Evolutionary conservation across 2,888 invertebrate genomes (phyloP), one percentile per base, ranked within the genome.

Genomic region (Spialia ferax): DNA sequence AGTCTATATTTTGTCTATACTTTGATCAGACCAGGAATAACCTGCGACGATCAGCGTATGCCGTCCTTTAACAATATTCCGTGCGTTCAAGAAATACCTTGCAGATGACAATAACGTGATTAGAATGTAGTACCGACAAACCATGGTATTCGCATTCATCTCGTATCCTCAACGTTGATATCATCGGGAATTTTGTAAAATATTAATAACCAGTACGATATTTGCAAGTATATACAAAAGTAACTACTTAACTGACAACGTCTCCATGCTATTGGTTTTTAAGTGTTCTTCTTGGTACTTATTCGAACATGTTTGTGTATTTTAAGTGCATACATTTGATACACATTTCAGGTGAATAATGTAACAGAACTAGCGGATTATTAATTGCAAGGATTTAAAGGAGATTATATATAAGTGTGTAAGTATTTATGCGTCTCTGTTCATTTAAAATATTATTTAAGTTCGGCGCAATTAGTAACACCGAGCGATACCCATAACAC

Each of bases 1-100:
- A n/a, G n/a, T n/a, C n/a, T 7, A 32, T 3, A 32, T 7, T 45
- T 45, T 45, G 15, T 5, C 22, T 22, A 22, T 5, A 20, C 5
- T 22, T 22, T 22, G 18, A 22, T 18, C 22, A 20, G n/a, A 56
- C 18, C 11, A 15, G 18, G 29, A 22, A 35, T 38, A 38, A 57
- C 15, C 45, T 3, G 11, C 45, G 8, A 15, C 7, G 45, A 45
- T 18, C 18, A 11, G 18, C 18, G 3, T 74, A 82, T 80, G 82
- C 81, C 79, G 79, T 77, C 83, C 84, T 81, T 87, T 83, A 77
- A 78, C 88, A 85, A 88, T 88, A 90, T 88, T 86, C 85, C 82
- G 82, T 82, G 79, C 79, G 75, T 82, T 83, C 82, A 76, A 85
- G 86, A 82, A 89, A 85, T 84, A 80, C 83, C 77, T 80, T 70